Evolutionary conservation across 2,113 vertebrate genomes (phyloP).

Genomic region (Chlorocebus sabaeus): DNA sequence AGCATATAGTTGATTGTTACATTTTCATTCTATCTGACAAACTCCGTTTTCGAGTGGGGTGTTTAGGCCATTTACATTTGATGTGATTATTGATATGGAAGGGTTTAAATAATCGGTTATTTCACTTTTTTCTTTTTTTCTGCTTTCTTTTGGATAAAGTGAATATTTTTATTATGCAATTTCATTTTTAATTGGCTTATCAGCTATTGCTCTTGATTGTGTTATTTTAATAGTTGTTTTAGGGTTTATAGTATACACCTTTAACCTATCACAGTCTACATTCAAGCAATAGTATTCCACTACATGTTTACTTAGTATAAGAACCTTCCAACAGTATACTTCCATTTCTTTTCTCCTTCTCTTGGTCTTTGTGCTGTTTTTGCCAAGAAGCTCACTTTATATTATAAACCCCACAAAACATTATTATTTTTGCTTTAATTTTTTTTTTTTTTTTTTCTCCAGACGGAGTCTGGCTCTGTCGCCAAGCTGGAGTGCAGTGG

Average conservation of each 20-base stretch:
- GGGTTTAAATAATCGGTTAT: neutral
- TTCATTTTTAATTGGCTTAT: neutral
- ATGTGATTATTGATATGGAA: neutral
- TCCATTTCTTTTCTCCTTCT: neutral
- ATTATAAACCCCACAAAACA: neutral
- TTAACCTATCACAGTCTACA: neutral
- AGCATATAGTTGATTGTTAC: neutral
- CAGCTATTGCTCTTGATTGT: neutral
- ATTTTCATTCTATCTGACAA: neutral
- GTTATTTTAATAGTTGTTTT: neutral
- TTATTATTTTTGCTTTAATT: neutral
- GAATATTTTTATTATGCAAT: neutral
- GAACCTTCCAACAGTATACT: neutral
- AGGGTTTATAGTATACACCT: neutral
- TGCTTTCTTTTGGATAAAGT: neutral
- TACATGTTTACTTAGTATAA: neutral
- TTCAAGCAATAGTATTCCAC: neutral
- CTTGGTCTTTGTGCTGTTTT: neutral
- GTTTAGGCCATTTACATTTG: neutral
- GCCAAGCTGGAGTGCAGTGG: too few relatives aligned
- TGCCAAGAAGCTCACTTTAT: neutral
- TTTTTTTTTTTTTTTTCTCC: too few relatives aligned
- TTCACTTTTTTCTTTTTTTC: neutral
- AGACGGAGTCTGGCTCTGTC: too few relatives aligned
- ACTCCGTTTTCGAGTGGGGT: neutral